phyloP scores from a whole-genome alignment of 2,113 vertebrate genomes.

The Saccopteryx leptura region DNA sequence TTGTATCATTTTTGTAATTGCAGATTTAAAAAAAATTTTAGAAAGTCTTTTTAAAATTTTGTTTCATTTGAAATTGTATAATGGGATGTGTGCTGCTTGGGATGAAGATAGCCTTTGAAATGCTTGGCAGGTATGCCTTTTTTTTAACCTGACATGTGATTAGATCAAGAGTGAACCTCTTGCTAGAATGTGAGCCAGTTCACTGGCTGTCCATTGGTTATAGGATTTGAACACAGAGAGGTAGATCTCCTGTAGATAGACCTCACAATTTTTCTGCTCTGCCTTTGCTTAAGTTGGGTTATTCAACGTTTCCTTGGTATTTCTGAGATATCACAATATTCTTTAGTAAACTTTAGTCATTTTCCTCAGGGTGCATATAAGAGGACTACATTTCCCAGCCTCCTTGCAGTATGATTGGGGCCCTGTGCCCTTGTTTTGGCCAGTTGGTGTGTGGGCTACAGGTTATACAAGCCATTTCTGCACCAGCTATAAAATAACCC shows the following conservation, averaged over 20 bases:
- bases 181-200: not conserved
- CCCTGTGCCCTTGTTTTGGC: not conserved
- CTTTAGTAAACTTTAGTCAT: not conserved
- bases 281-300: not conserved
- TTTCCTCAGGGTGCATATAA: not conserved
- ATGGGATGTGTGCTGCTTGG: not conserved
- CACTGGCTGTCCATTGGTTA: not conserved
- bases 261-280: not conserved
- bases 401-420: not conserved
- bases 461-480: not conserved
- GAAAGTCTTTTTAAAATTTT: not conserved
- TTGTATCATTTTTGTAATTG: constrained; percentile 44
- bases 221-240: constrained; percentile 4
- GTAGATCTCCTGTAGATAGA: not conserved
- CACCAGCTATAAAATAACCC: not conserved
- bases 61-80: not conserved
- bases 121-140: not conserved
- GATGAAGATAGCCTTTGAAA: not conserved
- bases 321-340: not conserved
- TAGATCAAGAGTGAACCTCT: not conserved
- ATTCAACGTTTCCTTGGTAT: not conserved
- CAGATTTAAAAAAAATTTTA: constrained; percentile 53
- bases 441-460: not conserved
- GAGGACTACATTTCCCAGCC: not conserved
- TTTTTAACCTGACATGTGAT: not conserved